Base-by-base conservation (phyloP, 2,797 vertebrate species). In the Naso thynnoides region DNA sequence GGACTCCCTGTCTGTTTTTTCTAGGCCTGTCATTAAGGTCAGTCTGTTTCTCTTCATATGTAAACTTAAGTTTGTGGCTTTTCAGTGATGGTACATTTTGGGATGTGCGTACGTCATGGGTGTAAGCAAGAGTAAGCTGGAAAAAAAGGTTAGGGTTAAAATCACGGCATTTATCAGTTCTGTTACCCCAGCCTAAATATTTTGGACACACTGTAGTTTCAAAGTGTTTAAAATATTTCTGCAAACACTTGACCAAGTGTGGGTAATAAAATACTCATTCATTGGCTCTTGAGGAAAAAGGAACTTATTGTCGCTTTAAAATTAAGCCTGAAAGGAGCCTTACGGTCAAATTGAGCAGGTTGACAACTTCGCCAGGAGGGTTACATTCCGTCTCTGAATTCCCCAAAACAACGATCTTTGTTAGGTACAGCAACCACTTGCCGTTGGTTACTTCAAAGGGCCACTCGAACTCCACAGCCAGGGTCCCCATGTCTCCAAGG, bases 341-440 rank as follows among this genome's bases (percentile, higher is more conserved):
- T 92, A 99, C 98, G 1, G 87, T 96, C 53, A 99, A 95, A 81
- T 96, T 97, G 41, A 96, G 96, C 6, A 78, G 85, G 90, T 99
- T 97, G 86, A 99, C 82, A 1, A 96, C 26, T 0, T 90, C 79
- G 48, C 93, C 96, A 0, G 94, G 82, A 1, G 98, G 96, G 1
- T 73, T 81, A 26, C 98, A 99, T 31, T 76, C 88, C 8, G 76
- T 87, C 76, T 91, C 92, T 8, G 91, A 88, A 0, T 94, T 88
- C 62, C 92, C 87, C 6, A 55, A 88, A 41, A 96, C 58, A 1
- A 93, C 66, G 71, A 99, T 95, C 89, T 96, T 93, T 0, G 97
- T 97, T 69, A 97, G 95, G 83, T 99, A 99, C n/a, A 99, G 94
- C 67, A 99, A 92, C 98, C 98, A 99, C 72, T 99, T 99, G 54